Base-by-base conservation (phyloP, 2,888 invertebrate genomes). In the Desoria tigrina region DNA sequence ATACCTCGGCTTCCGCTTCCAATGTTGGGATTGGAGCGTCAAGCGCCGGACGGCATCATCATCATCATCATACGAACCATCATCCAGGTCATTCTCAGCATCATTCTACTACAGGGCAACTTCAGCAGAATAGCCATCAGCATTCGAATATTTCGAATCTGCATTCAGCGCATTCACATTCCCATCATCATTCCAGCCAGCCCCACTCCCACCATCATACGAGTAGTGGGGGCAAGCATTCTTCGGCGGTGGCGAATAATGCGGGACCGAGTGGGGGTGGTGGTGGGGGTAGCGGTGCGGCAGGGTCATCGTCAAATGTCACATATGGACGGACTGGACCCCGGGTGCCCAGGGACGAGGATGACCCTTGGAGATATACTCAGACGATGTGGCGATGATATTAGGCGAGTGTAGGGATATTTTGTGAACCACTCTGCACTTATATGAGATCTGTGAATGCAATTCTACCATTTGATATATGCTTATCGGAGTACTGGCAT, bases 341-440 rank as follows among this genome's bases (percentile, higher is more conserved):
- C 26, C 32, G 64, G 16, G 65, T 65, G 14, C 39, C 60, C 21
- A 58, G 16, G 4, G 66, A 60, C 18, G 66, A 68, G 11, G 61
- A 65, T 6, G 69, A 69, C 27, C 62, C 61, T 24, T 72, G 72
- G 72, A 45, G 72, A 54, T 68, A 68, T 28, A 69, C 69, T 24
- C 58, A 69, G 60, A 72, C 72, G 0, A 72, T 72, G 72, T 72
- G 69, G 69, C 72, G 72, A 56, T 72, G 65, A 68, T 65, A 51
- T 42, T 66, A 28, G 50, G 18, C 63, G 16, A 42, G 23, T 28
- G n/a, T 58, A 63, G 53, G 45, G 16, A 45, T 16, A 45, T n/a
- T n/a, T n/a, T n/a, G n/a, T 45, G 21, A 11, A 32, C 32, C 32
- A 7, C 32, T 32, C 32, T 32, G 32, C 32, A 32, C 32, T 32